phyloP scores from a whole-genome alignment of 2,888 invertebrate species.

The Bembecia ichneumoniformis region DNA sequence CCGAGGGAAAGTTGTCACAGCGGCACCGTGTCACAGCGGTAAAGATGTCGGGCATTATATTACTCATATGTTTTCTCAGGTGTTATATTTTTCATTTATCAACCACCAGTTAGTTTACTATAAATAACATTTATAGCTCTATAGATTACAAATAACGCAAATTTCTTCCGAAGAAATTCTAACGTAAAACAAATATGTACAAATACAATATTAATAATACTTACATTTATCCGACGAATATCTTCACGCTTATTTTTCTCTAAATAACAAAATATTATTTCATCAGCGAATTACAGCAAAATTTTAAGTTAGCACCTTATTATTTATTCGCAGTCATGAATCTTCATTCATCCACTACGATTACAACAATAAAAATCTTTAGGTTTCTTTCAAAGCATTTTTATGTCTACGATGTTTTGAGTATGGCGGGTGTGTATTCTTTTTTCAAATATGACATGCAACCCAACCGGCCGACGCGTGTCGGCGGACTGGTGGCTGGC shows the following conservation, averaged over 20 bases:
- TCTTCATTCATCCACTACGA: not conserved
- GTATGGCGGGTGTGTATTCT: not conserved
- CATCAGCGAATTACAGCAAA: not conserved
- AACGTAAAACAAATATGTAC: too few relatives aligned
- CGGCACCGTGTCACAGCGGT: too few relatives aligned
- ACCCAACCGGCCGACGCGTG: slow-evolving; percentile 19
- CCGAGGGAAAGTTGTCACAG: too few relatives aligned
- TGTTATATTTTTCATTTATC: too few relatives aligned
- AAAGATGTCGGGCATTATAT: too few relatives aligned
- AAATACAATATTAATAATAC: not conserved
- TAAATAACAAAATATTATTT: not conserved
- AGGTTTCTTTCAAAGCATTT: not conserved
- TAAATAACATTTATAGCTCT: too few relatives aligned
- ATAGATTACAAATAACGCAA: too few relatives aligned
- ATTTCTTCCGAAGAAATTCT: too few relatives aligned
- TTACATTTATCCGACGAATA: not conserved
- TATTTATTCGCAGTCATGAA: not conserved
- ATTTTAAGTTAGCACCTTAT: not conserved
- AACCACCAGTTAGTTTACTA: too few relatives aligned
- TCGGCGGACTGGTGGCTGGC: slow-evolving; percentile 42
- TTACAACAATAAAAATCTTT: not conserved
- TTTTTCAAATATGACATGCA: slow-evolving; percentile 6
- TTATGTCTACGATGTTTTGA: not conserved
- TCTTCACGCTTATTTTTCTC: not conserved
- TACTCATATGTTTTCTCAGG: too few relatives aligned